Base-by-base conservation (phyloP, 2,113 vertebrate genomes). In the Podilymbus podiceps region DNA sequence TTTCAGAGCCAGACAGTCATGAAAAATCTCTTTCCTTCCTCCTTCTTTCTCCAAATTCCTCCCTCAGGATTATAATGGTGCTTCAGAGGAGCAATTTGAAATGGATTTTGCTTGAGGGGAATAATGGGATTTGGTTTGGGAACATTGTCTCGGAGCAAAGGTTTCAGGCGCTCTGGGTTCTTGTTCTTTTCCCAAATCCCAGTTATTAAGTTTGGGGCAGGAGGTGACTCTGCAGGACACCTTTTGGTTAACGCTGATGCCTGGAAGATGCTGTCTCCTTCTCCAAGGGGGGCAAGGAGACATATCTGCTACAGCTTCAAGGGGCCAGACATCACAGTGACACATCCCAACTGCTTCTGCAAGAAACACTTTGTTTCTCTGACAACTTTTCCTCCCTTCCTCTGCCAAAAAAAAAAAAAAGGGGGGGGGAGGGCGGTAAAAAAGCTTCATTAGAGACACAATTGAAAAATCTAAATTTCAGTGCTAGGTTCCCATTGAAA, bases 11-110 rank as follows among this genome's bases (percentile, higher is more conserved):
- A 73, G 46, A 58, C 14, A 88, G 47, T 55, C 4, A 0, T 75
- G 72, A 83, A 89, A 91, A 75, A 74, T 46, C 23, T 53, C 78
- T 55, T 86, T 56, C 42, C 56, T 88, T 77, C 77, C 64, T 88
- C 38, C 30, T 53, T n/a, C 40, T 76, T 81, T 44, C 44, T 85
- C 63, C 52, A 49, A 14, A 19, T 87, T 72, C 38, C 38, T 90
- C 56, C 33, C 47, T n/a, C 27, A 49, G 56, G 67, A 53, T 62
- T 63, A 35, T n/a, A 40, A 17, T 31, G 23, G 7, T 56, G 33
- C 66, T 92, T 85, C 75, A 62, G 79, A 90, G 64, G 35, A 81
- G 46, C 21, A 19, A 60, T 62, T 17, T 58, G 35, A 92, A 78
- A 82, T 33, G 21, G 20, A 30, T 60, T 78, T 88, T 60, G 21